These are phyloP conservation scores for Aeoliscus strigatus DNA, from an alignment of 2,797 vertebrate genomes.

Conservation along the genomic window DNA sequence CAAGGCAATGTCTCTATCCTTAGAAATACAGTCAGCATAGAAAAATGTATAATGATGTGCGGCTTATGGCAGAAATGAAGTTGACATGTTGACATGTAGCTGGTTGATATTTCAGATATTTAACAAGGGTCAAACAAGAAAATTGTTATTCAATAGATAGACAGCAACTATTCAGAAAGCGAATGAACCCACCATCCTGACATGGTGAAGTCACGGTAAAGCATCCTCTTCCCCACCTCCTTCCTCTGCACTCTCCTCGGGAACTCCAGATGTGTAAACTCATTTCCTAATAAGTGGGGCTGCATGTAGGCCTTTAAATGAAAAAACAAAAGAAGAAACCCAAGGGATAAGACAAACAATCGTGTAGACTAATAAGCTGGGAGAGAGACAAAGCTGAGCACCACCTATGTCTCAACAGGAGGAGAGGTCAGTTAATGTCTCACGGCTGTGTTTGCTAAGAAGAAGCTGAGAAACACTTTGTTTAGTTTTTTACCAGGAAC, in stretches of 20 bases:
- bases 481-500: slow-evolving; percentile 84
- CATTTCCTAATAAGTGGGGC: slow-evolving; percentile 94
- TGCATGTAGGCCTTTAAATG: slow-evolving; percentile 89
- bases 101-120: too few species aligned
- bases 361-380: slow-evolving; percentile 38
- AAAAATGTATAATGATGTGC: too few species aligned
- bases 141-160: too few species aligned
- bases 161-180: not conserved
- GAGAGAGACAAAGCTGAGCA: slow-evolving; percentile 27
- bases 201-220: slow-evolving; percentile 98
- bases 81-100: too few species aligned
- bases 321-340: slow-evolving; percentile 17
- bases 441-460: slow-evolving; percentile 41
- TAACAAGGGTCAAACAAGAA: too few species aligned
- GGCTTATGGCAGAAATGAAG: too few species aligned
- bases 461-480: slow-evolving; percentile 11
- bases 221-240: slow-evolving; percentile 95
- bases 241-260: slow-evolving; percentile 93
- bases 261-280: slow-evolving; percentile 98
- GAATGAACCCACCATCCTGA: slow-evolving; percentile 86
- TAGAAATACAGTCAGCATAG: too few species aligned
- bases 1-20: too few species aligned
- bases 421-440: slow-evolving; percentile 45
- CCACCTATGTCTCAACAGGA: slow-evolving; percentile 32
- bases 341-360: slow-evolving; percentile 50